Percentiles rank a stretch among this genome's conserved stretches.
phyloP scores from a whole-genome alignment of 37 sponge, comb jelly and placozoan genomes.

The Tethya wilhelma region DNA sequence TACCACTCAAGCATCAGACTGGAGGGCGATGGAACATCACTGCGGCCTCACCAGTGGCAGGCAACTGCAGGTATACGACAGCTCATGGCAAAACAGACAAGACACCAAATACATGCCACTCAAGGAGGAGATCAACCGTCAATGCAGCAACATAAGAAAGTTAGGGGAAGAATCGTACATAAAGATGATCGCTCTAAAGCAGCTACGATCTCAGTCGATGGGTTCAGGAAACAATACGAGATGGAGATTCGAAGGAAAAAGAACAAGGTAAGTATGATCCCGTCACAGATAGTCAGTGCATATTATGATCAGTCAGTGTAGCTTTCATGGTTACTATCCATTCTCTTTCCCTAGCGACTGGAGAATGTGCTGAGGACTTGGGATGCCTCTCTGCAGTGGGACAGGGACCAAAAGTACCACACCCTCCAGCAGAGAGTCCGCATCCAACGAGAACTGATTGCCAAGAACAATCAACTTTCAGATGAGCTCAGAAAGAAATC shows the following conservation, averaged over 20 bases:
- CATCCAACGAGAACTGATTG: slow-evolving; percentile 26
- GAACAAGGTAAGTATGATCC: neutral
- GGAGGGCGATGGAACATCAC: neutral
- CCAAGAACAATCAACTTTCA: slow-evolving; percentile 9
- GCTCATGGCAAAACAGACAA: neutral
- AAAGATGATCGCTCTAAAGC: neutral
- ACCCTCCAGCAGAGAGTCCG: slow-evolving; percentile 19
- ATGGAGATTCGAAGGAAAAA: neutral
- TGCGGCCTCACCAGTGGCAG: neutral
- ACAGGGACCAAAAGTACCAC: neutral
- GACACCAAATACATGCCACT: neutral
- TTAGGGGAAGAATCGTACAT: neutral
- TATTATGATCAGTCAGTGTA: no score
- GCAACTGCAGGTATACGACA: neutral
- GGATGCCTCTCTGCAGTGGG: slow-evolving; percentile 2
- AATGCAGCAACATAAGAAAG: neutral
- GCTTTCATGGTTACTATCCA: neutral
- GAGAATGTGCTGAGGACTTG: slow-evolving; percentile 16
- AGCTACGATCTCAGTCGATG: neutral
- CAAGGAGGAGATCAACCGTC: neutral
- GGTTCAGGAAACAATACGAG: slow-evolving; percentile 2
- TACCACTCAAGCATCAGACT: neutral
- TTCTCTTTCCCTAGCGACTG: neutral
- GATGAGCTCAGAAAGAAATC: neutral
- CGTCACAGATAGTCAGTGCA: neutral